These are phyloP conservation scores for Oedothorax gibbosus DNA, from an alignment of 1,140 invertebrate species.

Conservation along the genomic window DNA sequence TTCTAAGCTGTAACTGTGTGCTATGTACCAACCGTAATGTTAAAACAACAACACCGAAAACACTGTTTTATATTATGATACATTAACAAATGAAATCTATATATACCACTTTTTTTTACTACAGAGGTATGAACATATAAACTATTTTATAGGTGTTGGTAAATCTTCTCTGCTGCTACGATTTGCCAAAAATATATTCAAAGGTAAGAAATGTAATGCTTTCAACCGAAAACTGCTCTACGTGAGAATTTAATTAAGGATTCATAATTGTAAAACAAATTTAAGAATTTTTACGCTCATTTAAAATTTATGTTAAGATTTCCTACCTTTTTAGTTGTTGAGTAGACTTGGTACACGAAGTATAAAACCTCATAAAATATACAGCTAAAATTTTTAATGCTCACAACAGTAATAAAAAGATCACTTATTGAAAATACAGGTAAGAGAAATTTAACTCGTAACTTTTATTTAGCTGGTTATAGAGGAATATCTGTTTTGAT, in stretches of 20 bases:
- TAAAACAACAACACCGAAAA: no score
- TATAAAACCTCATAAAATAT: background rate
- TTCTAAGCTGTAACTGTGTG: no score
- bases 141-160: constrained; percentile 9
- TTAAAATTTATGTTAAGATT: background rate
- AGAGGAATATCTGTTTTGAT: no score
- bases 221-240: background rate
- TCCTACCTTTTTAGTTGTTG: background rate
- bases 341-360: background rate
- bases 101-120: background rate
- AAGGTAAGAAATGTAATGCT: constrained; percentile 14
- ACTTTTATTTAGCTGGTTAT: no score
- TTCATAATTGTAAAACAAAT: background rate
- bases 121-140: background rate
- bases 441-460: no score
- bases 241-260: background rate
- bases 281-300: background rate
- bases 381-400: no score
- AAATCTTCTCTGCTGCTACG: constrained; percentile 17
- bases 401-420: no score
- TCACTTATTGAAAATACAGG: no score
- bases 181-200: background rate
- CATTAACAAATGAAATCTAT: background rate
- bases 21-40: no score
- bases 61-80: no score